phyloP scores from a whole-genome alignment of 2,797 vertebrate species.

The Esox lucius region DNA sequence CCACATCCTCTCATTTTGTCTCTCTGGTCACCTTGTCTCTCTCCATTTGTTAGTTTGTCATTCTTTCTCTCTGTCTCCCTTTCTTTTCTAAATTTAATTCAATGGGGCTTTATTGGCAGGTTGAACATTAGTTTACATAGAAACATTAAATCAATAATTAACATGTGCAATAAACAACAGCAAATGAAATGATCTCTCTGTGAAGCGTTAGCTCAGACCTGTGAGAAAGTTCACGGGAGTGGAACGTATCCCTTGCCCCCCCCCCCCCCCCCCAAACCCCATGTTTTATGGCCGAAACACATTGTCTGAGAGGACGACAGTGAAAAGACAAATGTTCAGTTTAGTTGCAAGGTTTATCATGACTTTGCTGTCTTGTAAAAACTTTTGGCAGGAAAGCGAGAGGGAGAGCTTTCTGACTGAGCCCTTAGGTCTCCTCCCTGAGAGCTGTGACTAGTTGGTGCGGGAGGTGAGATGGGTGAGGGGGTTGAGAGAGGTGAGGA shows the following conservation, averaged over 20 bases:
- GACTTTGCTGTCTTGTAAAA: constrained; percentile 52
- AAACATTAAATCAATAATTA: too few relatives aligned
- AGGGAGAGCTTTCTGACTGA: constrained; percentile 2
- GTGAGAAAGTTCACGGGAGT: constrained; percentile 64
- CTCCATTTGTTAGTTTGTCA: too few relatives aligned
- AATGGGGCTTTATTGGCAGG: too few relatives aligned
- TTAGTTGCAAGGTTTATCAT: constrained; percentile 48
- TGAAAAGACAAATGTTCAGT: constrained; percentile 41
- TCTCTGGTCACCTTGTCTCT: too few relatives aligned
- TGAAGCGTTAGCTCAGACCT: constrained; percentile 49
- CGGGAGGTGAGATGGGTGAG: too few relatives aligned
- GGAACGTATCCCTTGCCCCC: neutral
- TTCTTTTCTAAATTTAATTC: neutral
- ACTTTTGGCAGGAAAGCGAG: constrained; percentile 14
- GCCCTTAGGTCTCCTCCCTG: constrained; percentile 6
- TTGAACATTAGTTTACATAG: too few relatives aligned
- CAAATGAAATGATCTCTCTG: too few relatives aligned
- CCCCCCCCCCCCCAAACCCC: neutral
- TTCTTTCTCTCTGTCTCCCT: constrained; percentile 16
- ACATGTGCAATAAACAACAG: too few relatives aligned
- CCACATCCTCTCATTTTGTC: constrained; percentile 3
- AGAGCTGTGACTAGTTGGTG: neutral
- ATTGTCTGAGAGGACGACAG: constrained; percentile 42
- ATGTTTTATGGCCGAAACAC: constrained; percentile 53
- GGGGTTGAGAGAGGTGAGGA: too few relatives aligned